These are phyloP conservation scores for Brachionus paranguensis DNA, from an alignment of 1,140 invertebrate species.

Conservation along the genomic window DNA sequence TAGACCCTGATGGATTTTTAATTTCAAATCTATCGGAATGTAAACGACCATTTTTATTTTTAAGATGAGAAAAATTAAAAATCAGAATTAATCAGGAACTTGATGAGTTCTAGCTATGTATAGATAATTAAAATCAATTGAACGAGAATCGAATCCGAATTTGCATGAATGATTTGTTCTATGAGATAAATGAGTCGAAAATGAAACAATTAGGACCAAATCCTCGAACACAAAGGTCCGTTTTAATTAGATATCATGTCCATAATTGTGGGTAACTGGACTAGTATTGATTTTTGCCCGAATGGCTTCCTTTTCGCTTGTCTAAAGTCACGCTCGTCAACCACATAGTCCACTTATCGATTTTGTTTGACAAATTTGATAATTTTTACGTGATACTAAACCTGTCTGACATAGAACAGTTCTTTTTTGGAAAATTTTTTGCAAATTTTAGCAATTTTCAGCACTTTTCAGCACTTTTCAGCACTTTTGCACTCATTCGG, in stretches of 20 bases:
- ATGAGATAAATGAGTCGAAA: conserved; percentile 32
- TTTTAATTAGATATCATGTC: conserved; percentile 36
- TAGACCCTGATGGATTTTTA: conserved; percentile 4
- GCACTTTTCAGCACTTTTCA: too few species aligned
- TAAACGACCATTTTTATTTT: neutral
- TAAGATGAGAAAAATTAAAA: conserved; percentile 11
- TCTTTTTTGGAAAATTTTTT: neutral
- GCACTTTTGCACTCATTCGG: neutral
- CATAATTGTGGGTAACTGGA: neutral
- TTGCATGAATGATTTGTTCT: conserved; percentile 33
- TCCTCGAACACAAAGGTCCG: neutral
- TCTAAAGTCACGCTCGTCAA: conserved; percentile 2
- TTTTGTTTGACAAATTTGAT: neutral
- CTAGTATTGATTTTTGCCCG: neutral
- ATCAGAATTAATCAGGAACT: conserved; percentile 39
- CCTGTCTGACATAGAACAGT: neutral
- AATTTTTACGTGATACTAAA: neutral
- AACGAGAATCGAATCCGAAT: conserved; percentile 4
- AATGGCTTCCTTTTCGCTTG: neutral
- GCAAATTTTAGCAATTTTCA: too few species aligned
- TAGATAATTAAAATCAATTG: conserved; percentile 36
- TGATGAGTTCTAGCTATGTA: neutral
- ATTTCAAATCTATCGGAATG: conserved; percentile 27
- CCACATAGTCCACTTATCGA: conserved; percentile 2
- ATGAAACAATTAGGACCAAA: conserved; percentile 10